Conservation (phyloP, 2,888 invertebrate species). For the Sipha maydis region DNA sequence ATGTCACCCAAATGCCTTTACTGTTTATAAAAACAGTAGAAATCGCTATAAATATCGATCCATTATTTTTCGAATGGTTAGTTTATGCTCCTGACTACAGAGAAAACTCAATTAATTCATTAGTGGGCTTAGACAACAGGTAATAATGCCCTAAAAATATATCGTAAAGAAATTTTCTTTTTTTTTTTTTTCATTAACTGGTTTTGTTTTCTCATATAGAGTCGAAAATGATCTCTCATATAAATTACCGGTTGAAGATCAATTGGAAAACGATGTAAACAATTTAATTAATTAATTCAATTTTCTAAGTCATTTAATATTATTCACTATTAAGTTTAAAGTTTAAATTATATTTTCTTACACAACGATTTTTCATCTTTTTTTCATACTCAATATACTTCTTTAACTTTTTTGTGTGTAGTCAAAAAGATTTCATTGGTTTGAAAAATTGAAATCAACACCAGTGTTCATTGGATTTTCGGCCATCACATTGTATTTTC, state of each 20-base stretch:
- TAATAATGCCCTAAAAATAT: not conserved
- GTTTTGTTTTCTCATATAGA: not conserved
- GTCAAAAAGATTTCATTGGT: not conserved
- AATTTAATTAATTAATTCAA: not conserved
- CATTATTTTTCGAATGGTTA: conserved; percentile 14
- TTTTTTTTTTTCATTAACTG: not conserved
- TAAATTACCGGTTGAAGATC: not conserved
- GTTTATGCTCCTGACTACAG: not conserved
- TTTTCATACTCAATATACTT: too few species aligned
- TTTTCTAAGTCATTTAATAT: not conserved
- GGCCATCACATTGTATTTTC: not conserved
- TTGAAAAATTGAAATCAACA: not conserved
- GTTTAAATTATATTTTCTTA: not conserved
- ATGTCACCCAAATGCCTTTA: not conserved
- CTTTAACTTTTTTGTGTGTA: not conserved
- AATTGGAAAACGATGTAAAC: not conserved
- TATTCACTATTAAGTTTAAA: not conserved
- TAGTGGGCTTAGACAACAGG: not conserved
- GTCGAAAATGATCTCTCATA: not conserved
- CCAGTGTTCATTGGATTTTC: not conserved
- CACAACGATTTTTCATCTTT: not conserved
- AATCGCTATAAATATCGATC: not conserved
- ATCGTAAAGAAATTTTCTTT: too few species aligned
- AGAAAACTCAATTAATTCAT: not conserved
- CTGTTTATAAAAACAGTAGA: not conserved